Percentiles rank a stretch among this genome's conserved stretches.
These are phyloP conservation scores for Paramormyrops hopkinsi DNA, from an alignment of 2,797 vertebrate species.

Conservation along the genomic window DNA sequence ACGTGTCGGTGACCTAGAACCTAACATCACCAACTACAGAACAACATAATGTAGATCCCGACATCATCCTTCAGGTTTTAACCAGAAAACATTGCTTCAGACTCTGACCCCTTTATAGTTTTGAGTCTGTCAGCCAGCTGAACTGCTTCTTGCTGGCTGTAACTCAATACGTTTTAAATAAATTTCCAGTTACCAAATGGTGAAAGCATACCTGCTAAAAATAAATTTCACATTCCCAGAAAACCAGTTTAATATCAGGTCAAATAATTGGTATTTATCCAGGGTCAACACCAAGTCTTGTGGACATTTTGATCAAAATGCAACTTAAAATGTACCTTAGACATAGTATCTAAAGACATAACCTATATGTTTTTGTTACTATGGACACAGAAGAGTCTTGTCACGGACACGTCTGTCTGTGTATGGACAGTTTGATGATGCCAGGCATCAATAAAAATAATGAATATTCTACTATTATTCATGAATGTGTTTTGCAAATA, in stretches of 20 bases:
- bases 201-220: background rate
- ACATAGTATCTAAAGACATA: background rate
- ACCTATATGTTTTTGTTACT: background rate
- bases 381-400: background rate
- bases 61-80: background rate
- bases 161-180: background rate
- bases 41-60: background rate
- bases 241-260: background rate
- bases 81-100: background rate
- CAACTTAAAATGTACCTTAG: background rate
- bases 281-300: background rate
- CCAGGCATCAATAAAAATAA: background rate
- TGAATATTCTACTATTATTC: background rate
- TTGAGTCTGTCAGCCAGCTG: background rate
- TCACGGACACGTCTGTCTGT: background rate
- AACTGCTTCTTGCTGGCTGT: background rate
- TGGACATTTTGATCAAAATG: background rate
- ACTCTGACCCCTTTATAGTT: background rate
- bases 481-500: background rate
- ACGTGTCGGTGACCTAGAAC: background rate
- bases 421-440: background rate
- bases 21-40: background rate
- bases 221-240: background rate
- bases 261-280: background rate
- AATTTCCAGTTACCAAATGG: background rate